phyloP scores from a whole-genome alignment of 2,797 vertebrate species.

The Parambassis ranga region DNA sequence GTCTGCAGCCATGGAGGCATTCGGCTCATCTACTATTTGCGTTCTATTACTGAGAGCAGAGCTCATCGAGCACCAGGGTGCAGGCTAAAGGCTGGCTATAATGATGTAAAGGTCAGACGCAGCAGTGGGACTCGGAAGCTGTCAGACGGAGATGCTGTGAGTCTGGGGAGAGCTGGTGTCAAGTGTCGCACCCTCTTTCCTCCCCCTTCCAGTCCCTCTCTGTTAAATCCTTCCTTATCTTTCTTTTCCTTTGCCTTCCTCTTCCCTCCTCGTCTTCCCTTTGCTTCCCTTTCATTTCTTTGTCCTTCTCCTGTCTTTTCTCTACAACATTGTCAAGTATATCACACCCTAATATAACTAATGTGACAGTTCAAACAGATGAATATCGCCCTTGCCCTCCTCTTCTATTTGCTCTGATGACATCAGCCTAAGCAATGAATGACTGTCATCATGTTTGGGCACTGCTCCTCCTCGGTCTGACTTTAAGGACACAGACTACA shows the following conservation, averaged over 20 bases:
- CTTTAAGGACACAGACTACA: neutral
- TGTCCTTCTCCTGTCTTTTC: neutral
- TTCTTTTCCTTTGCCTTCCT: neutral
- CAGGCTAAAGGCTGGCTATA: slow-evolving; percentile 20
- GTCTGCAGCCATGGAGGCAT: neutral
- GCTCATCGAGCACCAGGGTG: neutral
- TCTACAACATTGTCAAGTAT: neutral
- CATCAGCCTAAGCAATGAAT: neutral
- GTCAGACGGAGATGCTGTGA: slow-evolving; percentile 29
- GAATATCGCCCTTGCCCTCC: neutral
- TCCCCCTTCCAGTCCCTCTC: neutral
- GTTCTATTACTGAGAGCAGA: neutral
- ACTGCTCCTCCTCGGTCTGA: neutral
- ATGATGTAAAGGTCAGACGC: slow-evolving; percentile 62
- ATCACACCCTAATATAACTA: neutral
- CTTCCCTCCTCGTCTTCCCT: neutral
- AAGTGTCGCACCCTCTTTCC: slow-evolving; percentile 24
- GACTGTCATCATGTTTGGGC: neutral
- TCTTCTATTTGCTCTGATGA: neutral
- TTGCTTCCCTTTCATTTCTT: neutral
- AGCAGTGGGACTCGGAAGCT: slow-evolving; percentile 27
- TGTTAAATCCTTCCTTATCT: too few species aligned
- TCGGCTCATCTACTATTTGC: neutral
- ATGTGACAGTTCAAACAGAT: neutral
- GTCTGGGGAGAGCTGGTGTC: slow-evolving; percentile 30